Conservation (phyloP, 2,888 invertebrate genomes). For the Drymonia ruficornis region DNA sequence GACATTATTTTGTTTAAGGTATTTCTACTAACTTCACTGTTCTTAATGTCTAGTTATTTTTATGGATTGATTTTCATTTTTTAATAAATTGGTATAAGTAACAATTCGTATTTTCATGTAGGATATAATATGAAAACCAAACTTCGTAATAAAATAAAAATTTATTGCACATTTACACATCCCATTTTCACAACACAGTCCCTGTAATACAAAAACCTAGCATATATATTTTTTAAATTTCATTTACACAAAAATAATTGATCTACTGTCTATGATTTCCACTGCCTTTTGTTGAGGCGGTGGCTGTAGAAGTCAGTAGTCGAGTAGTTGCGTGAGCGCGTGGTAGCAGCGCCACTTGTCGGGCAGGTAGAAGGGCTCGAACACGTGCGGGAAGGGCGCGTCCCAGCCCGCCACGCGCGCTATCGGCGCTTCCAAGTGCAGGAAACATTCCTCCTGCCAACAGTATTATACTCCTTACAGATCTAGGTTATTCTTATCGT, state of each 20-base stretch:
- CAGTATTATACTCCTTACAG: too few species aligned
- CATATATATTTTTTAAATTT: too few species aligned
- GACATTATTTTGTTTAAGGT: conserved; percentile 63
- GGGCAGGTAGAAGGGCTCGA: conserved; percentile 98
- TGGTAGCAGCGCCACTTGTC: conserved; percentile 96
- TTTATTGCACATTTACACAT: conserved; percentile 15
- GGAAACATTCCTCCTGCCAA: conserved; percentile 94
- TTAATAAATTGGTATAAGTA: conserved; percentile 73
- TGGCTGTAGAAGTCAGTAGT: conserved; percentile 82
- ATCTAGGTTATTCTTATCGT: too few species aligned
- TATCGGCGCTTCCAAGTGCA: conserved; percentile 97
- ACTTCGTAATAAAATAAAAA: conserved; percentile 1
- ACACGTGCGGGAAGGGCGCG: conserved; percentile 98
- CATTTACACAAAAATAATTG: too few species aligned
- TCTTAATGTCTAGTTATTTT: conserved; percentile 72
- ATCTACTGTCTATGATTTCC: too few species aligned
- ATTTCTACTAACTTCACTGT: conserved; percentile 67
- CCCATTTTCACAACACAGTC: conserved; percentile 59
- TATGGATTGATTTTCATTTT: conserved; percentile 79
- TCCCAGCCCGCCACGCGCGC: conserved; percentile 97
- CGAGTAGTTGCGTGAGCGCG: conserved; percentile 90
- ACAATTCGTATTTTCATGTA: conserved; percentile 29
- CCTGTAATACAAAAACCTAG: neutral
- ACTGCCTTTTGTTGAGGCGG: too few species aligned
- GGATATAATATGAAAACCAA: conserved; percentile 10